Conservation (phyloP, 2,113 vertebrate species). For the Ctenomys sociabilis region DNA sequence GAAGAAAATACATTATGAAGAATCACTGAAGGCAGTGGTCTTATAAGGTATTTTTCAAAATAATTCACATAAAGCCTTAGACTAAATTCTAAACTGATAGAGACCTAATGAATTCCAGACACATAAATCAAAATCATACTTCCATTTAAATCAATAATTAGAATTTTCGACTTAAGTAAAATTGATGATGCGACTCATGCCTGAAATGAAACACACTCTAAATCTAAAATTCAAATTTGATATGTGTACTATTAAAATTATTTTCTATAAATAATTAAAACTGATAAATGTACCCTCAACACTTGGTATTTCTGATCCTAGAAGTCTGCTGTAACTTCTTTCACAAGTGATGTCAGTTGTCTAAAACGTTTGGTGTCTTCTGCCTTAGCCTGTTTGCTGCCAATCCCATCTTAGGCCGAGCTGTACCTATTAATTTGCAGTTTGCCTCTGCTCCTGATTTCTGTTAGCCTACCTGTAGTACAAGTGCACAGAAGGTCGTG, state of each 20-base stretch:
- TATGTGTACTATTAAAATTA: background rate
- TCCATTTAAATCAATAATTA: background rate
- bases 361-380: background rate
- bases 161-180: background rate
- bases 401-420: background rate
- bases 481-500: background rate
- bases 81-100: background rate
- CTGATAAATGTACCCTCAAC: background rate
- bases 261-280: background rate
- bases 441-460: background rate
- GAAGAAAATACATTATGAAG: background rate
- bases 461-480: background rate
- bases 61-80: background rate
- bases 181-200: background rate
- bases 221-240: constrained; percentile 36
- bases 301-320: background rate
- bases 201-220: background rate
- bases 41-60: background rate
- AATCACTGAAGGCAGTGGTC: background rate
- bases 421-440: background rate
- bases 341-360: background rate
- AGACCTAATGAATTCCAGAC: background rate
- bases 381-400: background rate
- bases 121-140: background rate
- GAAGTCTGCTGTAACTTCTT: background rate